Base-by-base conservation (phyloP, 2,113 vertebrate species). In the Mormoops blainvillei region DNA sequence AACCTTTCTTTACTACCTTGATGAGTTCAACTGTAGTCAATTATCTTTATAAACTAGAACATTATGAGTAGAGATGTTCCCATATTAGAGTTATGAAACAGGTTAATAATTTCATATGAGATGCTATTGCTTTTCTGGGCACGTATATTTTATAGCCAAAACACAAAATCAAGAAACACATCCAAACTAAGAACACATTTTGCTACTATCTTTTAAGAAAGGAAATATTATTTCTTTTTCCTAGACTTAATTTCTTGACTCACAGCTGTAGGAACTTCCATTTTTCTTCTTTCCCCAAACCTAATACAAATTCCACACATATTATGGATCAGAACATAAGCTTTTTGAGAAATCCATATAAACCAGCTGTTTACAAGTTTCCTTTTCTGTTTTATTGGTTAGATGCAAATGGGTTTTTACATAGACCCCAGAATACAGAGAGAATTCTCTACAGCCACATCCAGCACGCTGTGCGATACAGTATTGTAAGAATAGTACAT, bases 171-270 rank as follows among this genome's bases (percentile, higher is more conserved):
- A 89, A 87, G 91, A 96, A 89, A 92, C 1, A 4, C 58, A 71
- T 92, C 84, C 56, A 95, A 71, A 96, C n/a, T 84, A 89, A 85
- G 56, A 56, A 48, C 28, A 91, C 15, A 70, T 85, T 97, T 95
- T 91, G 38, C 83, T 81, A 36, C 15, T 61, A 36, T 96, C 52
- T 97, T 97, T 95, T 91, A 84, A 54, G 82, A 97, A 91, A 95
- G 52, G 3, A 97, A 74, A 94, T 63, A 97, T 87, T 95, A 84
- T 87, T 95, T 95, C 22, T 84, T 97, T 96, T 68, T 28, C n/a
- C 78, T 50, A 41, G 65, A 97, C 93, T 97, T 95, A 95, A 94
- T 95, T 95, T 96, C 77, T 84, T 87, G 56, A 92, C 74, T 93
- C 76, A 81, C 56, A 87, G 70, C 45, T 94, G 14, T 71, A 94